Base-by-base conservation (phyloP, 2,113 vertebrate species). In the Saguinus midas region DNA sequence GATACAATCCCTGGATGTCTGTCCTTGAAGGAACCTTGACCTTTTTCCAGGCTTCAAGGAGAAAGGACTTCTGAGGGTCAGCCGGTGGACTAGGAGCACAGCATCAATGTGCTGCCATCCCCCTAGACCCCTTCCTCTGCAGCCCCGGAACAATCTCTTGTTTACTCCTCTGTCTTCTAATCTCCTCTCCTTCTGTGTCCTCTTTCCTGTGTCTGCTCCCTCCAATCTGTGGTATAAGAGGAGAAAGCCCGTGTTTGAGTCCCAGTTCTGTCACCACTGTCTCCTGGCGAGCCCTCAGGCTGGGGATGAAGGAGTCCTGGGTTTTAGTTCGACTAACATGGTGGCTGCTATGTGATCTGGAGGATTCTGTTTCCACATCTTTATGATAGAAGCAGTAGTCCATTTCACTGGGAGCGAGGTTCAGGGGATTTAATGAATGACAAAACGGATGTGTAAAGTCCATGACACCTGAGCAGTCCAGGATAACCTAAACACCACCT, bases 331-430 rank as follows among this genome's bases (percentile, higher is more conserved):
- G 5, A 13, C 61, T 64, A 32, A 32, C 27, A 64, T 45, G 29
- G n/a, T 13, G 61, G 17, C 40, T 64, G 6, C 40, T 35, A 11
- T 14, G 27, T 68, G 32, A 94, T 32, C 43, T 72, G 9, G 18
- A 90, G 86, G 80, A 84, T 32, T 92, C 84, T 79, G 66, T 87
- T 92, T 87, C 35, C 78, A 37, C 70, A 10, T 96, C 72, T 90
- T 64, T 94, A 50, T 81, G 37, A 58, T 6, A 17, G 35, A 48
- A 61, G 20, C 32, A 23, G 45, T 57, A 58, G 43, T 29, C 25
- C 16, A 35, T 11, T 87, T 78, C 75, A 48, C 32, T 61, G 78
- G 81, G 37, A 92, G 18, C 6, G 12, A 55, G 5, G 18, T 6
- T 94, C 37, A 32, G 57, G 27, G 27, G 57, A 91, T 57, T 91